These are phyloP conservation scores for Ceratothoa steindachneri DNA, from an alignment of 2,888 invertebrate species.

Conservation along the genomic window DNA sequence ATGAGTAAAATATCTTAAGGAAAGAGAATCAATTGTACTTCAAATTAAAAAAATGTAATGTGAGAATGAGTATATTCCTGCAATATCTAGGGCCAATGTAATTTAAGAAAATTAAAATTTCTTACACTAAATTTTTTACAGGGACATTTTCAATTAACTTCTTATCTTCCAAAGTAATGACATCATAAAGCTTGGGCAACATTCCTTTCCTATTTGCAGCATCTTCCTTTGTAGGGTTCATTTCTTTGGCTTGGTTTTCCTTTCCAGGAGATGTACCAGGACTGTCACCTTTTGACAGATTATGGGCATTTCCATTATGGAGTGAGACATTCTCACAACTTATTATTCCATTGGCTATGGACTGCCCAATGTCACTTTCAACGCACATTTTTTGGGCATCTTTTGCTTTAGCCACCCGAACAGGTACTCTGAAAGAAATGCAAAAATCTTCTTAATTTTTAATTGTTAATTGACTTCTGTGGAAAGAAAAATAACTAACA, in stretches of 20 bases:
- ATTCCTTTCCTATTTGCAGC: neutral
- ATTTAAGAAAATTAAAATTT: no score
- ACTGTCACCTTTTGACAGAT: neutral
- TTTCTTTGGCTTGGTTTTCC: conserved; percentile 5
- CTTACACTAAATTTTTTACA: neutral
- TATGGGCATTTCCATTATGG: neutral
- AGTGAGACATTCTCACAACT: neutral
- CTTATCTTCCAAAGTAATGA: neutral
- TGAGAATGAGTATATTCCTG: no score
- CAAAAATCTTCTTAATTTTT: no score
- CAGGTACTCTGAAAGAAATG: neutral
- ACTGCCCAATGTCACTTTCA: neutral
- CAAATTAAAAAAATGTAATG: no score
- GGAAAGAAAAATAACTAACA: no score
- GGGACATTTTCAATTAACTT: conserved; percentile 1
- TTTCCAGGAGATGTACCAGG: neutral
- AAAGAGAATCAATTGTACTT: no score
- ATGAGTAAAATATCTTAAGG: no score
- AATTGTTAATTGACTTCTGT: no score
- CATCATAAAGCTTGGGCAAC: conserved; percentile 6
- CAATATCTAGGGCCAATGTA: no score
- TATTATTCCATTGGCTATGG: neutral
- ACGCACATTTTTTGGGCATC: neutral
- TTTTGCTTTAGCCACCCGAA: neutral
- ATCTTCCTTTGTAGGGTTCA: neutral